Evolutionary conservation across 2,113 vertebrate species (phyloP).

Genomic region (Oncorhynchus mykiss): DNA sequence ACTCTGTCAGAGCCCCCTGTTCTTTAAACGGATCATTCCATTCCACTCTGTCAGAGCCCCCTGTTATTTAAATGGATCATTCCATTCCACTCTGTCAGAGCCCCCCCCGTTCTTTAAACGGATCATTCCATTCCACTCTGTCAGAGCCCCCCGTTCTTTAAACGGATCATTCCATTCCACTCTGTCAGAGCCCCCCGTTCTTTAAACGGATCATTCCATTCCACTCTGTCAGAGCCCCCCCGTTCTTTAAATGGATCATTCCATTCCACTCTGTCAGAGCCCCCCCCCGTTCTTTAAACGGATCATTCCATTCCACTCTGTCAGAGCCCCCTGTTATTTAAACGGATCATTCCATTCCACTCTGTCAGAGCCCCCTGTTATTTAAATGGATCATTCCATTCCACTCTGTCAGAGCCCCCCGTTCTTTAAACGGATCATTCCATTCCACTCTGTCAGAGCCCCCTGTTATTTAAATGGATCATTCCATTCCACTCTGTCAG

Average conservation of each 20-base stretch:
- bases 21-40: no score
- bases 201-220: no score
- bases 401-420: conserved; percentile 10
- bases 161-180: background rate
- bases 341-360: no score
- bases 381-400: background rate
- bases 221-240: background rate
- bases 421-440: conserved; percentile 1
- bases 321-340: background rate
- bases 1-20: no score
- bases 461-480: background rate
- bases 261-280: conserved; percentile 12
- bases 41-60: no score
- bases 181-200: conserved; percentile 6
- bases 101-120: conserved; percentile 13
- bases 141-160: conserved; percentile 16
- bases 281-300: conserved; percentile 14
- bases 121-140: conserved; percentile 2
- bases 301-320: background rate
- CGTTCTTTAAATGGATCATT: conserved; percentile 3
- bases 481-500: no score
- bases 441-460: conserved; percentile 12
- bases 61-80: no score
- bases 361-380: background rate
- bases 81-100: no score